Percentiles rank a stretch among this genome's conserved stretches.
Conservation (phyloP, 2,797 vertebrate species). For the Bryconaethiops microstoma region DNA sequence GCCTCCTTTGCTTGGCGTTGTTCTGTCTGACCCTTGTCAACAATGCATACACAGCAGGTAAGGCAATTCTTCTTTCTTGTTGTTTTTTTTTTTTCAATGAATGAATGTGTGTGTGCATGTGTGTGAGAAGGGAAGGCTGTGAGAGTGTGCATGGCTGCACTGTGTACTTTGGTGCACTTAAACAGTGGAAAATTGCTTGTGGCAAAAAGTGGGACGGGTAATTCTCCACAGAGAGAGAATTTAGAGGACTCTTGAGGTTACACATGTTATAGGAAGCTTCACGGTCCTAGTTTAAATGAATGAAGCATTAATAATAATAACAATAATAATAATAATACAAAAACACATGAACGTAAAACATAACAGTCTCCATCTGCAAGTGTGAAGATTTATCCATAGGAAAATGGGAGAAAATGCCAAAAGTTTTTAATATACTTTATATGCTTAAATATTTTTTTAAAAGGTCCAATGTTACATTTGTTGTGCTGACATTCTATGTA, state of each 20-base stretch:
- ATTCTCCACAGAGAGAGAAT: neutral
- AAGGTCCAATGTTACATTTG: too few species aligned
- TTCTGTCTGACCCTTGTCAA: conserved; percentile 85
- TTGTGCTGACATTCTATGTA: neutral
- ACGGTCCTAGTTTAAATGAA: neutral
- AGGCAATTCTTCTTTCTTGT: neutral
- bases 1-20: conserved; percentile 85
- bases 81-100: conserved; percentile 21
- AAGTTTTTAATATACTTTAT: too few species aligned
- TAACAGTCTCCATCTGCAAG: neutral
- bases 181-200: conserved; percentile 20
- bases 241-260: neutral
- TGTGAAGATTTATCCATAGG: too few species aligned
- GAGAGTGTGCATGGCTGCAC: neutral
- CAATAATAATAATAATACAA: neutral
- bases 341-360: neutral
- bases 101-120: conserved; percentile 23
- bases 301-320: neutral
- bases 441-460: too few species aligned
- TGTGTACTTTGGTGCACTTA: neutral
- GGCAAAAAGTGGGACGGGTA: neutral
- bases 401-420: too few species aligned
- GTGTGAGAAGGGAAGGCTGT: neutral
- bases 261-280: neutral
- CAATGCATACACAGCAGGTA: conserved; percentile 66